Conservation (phyloP, 2,113 vertebrate genomes). For the Oenanthe oenanthe region DNA sequence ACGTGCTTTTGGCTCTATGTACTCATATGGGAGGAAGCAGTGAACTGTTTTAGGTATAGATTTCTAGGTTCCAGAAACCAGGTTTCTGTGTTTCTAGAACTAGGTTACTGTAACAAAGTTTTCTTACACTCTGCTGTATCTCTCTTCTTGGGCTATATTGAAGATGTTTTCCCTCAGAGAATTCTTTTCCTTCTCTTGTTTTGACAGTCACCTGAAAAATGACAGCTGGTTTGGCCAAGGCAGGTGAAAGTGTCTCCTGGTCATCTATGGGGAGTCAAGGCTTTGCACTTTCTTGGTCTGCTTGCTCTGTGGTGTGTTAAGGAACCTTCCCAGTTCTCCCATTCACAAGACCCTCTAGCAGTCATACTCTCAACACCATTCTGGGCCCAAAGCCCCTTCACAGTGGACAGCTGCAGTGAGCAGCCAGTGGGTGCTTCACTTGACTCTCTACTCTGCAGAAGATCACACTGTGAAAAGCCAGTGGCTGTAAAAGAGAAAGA, state of each 20-base stretch:
- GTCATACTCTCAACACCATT: neutral
- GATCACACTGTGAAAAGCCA: neutral
- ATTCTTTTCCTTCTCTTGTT: neutral
- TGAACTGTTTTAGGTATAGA: neutral
- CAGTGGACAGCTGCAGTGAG: neutral
- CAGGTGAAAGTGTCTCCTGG: neutral
- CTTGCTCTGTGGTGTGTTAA: neutral
- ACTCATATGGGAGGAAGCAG: neutral
- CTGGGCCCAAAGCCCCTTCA: neutral
- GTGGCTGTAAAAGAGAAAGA: neutral
- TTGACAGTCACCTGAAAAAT: neutral
- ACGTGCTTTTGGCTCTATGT: accelerated
- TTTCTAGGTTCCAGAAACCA: neutral
- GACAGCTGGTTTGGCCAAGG: neutral
- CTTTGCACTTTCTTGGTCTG: neutral
- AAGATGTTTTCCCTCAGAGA: neutral
- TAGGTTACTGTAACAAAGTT: neutral
- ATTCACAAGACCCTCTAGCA: neutral
- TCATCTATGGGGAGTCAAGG: neutral
- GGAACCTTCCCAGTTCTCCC: neutral
- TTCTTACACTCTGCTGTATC: neutral
- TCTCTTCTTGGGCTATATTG: neutral
- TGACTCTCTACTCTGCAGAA: neutral
- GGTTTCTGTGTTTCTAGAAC: neutral
- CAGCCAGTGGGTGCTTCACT: accelerated